Evolutionary conservation across 2,888 invertebrate species (phyloP), one percentile per base, ranked within the genome.

Genomic region (Heliconius cydno): DNA sequence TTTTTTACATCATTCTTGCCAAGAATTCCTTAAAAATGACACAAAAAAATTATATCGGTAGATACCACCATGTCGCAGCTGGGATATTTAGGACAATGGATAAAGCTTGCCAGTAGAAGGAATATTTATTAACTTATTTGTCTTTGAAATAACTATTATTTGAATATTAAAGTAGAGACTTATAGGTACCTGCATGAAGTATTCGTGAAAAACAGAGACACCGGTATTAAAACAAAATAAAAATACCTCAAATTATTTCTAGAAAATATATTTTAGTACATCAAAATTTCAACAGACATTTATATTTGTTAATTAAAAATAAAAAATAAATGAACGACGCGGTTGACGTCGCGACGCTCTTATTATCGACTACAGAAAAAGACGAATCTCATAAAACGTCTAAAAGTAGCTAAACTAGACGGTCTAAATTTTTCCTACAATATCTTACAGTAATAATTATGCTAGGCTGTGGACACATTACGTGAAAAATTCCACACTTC

Each of bases 231-330:
- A 52, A 52, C 3, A 30, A 76, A 83, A 81, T 84, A 85, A 88
- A 38, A 84, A 83, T 86, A 87, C 84, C 79, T 70, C 77, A 67
- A 4, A 30, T 63, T 83, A 89, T 92, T 88, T 93, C 92, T 94
- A 94, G 89, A 94, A 94, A 94, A 94, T 94, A 94, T 93, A 94
- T 90, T 94, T 94, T 92, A 92, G 91, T 94, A 94, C 93, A 92
- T 92, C 90, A 91, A 94, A 73, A 90, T 93, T 90, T 90, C 92
- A 94, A 94, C 93, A 92, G 91, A 93, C 94, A 91, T 91, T 88
- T 89, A 92, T 87, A 88, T 89, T 88, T 89, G 90, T 91, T 91
- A 91, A 89, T 90, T 88, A 87, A 89, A 84, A 90, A 87, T 85
- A 86, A 86, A 90, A 89, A 89, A 88, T 88, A 89, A 90, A 90